Percentiles rank a stretch among this genome's conserved stretches.
These are phyloP conservation scores for Babylonia areolata DNA, from an alignment of 1,140 invertebrate genomes.

Conservation along the genomic window DNA sequence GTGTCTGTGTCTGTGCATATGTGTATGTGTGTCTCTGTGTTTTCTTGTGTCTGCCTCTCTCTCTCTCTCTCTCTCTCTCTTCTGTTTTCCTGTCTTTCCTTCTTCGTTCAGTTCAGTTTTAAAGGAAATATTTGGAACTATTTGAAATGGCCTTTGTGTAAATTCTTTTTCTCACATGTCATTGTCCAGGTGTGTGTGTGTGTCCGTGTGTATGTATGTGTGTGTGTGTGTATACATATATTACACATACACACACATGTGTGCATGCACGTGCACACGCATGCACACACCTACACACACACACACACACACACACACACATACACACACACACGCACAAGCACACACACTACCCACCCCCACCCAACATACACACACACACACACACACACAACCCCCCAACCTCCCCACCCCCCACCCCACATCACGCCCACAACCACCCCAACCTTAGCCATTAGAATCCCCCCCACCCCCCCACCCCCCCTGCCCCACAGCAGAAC, in stretches of 20 bases:
- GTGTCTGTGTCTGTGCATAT: too few species aligned
- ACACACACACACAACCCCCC: neutral
- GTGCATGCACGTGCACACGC: neutral
- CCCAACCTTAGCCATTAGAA: neutral
- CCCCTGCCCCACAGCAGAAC: neutral
- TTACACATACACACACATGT: neutral
- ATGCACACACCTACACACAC: neutral
- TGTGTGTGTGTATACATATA: too few species aligned
- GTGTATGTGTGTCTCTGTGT: too few species aligned
- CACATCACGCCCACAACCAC: neutral
- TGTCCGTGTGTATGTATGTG: too few species aligned
- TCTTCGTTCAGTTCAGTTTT: too few species aligned
- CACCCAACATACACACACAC: neutral
- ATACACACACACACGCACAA: neutral
- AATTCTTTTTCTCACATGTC: too few species aligned
- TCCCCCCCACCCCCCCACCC: neutral
- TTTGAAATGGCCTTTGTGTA: too few species aligned
- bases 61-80: too few species aligned
- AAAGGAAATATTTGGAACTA: too few species aligned
- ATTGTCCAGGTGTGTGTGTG: too few species aligned
- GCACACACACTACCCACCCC: neutral
- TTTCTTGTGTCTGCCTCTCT: too few species aligned
- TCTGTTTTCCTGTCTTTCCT: too few species aligned
- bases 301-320: neutral
- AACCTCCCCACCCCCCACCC: neutral